Percentiles rank a stretch among this genome's conserved stretches.
Evolutionary conservation across 1,140 invertebrate genomes (phyloP).

Genomic region (Euglossa dilemma): DNA sequence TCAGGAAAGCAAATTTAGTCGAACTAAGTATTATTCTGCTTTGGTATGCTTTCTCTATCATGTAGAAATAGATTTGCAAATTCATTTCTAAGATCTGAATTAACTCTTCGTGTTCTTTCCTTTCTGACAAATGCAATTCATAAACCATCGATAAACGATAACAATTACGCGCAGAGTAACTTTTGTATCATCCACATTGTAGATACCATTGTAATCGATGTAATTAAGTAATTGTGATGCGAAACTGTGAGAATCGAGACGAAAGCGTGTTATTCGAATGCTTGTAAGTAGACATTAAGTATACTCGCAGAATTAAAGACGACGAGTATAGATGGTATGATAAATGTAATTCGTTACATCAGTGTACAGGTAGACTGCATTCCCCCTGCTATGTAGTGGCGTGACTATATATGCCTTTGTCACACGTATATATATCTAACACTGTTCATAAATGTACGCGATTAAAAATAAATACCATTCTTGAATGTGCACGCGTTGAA

Average conservation of each 20-base stretch:
- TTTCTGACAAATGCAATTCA: too few relatives aligned
- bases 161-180: constrained; percentile 44
- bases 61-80: too few relatives aligned
- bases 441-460: constrained; percentile 9
- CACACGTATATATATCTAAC: background rate
- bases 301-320: constrained; percentile 3
- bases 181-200: constrained; percentile 68
- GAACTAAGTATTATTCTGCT: too few relatives aligned
- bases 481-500: constrained; percentile 1
- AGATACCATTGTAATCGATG: constrained; percentile 58
- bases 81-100: too few relatives aligned
- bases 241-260: constrained; percentile 19
- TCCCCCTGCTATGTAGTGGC: constrained; percentile 54
- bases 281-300: constrained; percentile 25
- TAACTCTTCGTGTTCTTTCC: too few relatives aligned
- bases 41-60: too few relatives aligned
- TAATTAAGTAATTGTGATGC: constrained; percentile 12
- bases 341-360: constrained; percentile 8
- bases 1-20: too few relatives aligned
- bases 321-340: constrained; percentile 7
- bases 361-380: constrained; percentile 60
- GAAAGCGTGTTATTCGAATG: constrained; percentile 34
- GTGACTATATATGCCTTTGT: constrained; percentile 50
- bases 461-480: constrained; percentile 12
- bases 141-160: constrained; percentile 22